Percentiles rank a stretch among this genome's conserved stretches.
Conservation (phyloP, 1,140 invertebrate species). For the Aphelenchoides fujianensis region DNA sequence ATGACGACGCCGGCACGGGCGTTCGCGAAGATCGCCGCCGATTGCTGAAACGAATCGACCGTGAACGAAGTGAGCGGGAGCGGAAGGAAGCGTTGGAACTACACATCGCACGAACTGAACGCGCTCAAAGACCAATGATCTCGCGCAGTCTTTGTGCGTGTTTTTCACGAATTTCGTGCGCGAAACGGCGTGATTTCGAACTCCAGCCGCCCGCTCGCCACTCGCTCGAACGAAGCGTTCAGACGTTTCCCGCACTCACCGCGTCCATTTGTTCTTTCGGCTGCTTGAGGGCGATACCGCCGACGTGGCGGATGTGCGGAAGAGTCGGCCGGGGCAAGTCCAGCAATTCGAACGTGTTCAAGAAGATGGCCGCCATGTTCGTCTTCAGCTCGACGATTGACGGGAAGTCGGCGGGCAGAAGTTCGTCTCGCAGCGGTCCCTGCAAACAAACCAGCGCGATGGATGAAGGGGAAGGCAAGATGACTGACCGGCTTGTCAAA, state of each 20-base stretch:
- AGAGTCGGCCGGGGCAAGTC: constrained; percentile 5
- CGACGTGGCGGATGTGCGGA: not conserved
- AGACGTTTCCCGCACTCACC: too few species aligned
- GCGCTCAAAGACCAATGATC: too few species aligned
- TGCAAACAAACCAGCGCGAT: too few species aligned
- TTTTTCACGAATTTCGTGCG: not conserved
- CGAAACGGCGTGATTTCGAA: not conserved
- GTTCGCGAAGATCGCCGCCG: not conserved
- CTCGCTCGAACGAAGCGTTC: too few species aligned
- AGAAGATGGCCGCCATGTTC: not conserved
- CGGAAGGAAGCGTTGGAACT: too few species aligned
- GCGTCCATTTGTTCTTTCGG: constrained; percentile 1
- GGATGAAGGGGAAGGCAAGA: too few species aligned
- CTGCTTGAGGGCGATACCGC: not conserved
- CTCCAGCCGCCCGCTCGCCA: too few species aligned
- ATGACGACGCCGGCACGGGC: constrained; percentile 30
- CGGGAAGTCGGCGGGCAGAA: not conserved
- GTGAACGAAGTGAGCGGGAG: too few species aligned
- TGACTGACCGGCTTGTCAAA: constrained; percentile 4
- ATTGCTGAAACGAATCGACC: not conserved
- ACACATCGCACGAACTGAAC: too few species aligned
- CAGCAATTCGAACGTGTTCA: not conserved
- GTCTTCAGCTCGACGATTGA: not conserved
- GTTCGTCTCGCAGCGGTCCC: not conserved
- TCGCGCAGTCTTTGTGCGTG: not conserved